Base-by-base conservation (phyloP, 2,888 invertebrate genomes). In the Cryptophagus acutangulus region DNA sequence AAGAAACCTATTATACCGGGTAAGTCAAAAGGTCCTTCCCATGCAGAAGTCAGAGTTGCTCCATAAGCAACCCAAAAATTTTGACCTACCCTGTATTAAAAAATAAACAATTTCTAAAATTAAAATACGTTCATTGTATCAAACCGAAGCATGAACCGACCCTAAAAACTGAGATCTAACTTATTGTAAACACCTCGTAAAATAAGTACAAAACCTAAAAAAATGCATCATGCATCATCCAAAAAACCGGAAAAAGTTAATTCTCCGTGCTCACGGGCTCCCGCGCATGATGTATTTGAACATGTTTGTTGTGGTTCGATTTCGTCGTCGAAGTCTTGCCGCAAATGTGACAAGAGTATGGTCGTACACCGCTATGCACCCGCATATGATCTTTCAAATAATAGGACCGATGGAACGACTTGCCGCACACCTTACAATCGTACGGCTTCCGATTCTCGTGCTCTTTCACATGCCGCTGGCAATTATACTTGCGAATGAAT, bases 231-330 rank as follows among this genome's bases (percentile, higher is more conserved):
- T n/a, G n/a, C n/a, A n/a, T n/a, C n/a, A n/a, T n/a, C n/a, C n/a
- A n/a, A n/a, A n/a, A n/a, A n/a, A n/a, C n/a, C n/a, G n/a, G 25
- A 34, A 30, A 33, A 36, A 41, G 26, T 49, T 76, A 85, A 67
- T 82, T 82, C 63, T 90, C 91, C 5, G 88, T 87, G 52, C 85
- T 88, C 49, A 90, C 82, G 24, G 88, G 86, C 67, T 90, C 90
- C 37, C 90, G 73, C 36, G 89, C 88, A 71, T 90, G 89, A 68
- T 91, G 91, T 57, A 90, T 90, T 71, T 85, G 84, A 42, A 90
- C 78, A 67, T 91, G 90, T 67, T 90, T 90, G 61, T 90, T 89
- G 61, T 91, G 90, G 71, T 91, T 91, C 30, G 88, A 88, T 70
- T 90, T 90, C 39, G 90, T 90, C 54, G 87, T 84, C 33, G 88